A percentile compares a stretch with the other conserved stretches of the same genome.
Conservation (phyloP, 2,797 vertebrate genomes). For the Chelonia mydas region DNA sequence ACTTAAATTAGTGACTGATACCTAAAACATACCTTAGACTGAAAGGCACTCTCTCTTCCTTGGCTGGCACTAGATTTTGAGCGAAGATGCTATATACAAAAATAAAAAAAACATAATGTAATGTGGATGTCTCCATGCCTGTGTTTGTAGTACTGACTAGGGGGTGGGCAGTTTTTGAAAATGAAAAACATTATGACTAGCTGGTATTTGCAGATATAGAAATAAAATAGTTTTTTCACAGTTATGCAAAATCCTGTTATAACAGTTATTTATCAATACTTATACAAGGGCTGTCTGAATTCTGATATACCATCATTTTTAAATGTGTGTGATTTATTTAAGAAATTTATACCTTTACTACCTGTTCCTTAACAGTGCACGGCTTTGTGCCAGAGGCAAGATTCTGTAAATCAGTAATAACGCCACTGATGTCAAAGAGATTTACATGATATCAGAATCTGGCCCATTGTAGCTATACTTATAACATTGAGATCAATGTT, state of each 20-base stretch:
- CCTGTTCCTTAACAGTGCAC: neutral
- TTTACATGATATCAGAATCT: neutral
- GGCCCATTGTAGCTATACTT: neutral
- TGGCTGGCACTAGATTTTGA: neutral
- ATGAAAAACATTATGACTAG: neutral
- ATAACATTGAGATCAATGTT: neutral
- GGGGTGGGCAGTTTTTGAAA: neutral
- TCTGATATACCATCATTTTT: neutral
- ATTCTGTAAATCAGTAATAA: neutral
- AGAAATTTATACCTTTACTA: neutral
- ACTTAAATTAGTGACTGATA: neutral
- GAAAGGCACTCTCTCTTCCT: neutral
- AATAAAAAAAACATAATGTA: neutral
- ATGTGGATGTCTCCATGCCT: neutral
- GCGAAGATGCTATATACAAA: neutral
- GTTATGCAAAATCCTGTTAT: neutral
- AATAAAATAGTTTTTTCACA: neutral
- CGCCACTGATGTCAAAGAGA: neutral
- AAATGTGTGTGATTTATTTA: neutral
- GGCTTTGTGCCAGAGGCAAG: too few relatives aligned
- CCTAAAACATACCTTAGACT: neutral
- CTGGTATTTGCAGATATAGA: neutral
- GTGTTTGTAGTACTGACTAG: neutral
- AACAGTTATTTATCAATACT: neutral
- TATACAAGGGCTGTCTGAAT: neutral